Evolutionary conservation across 2,888 invertebrate genomes (phyloP).

Genomic region (Ochropacha duplaris): DNA sequence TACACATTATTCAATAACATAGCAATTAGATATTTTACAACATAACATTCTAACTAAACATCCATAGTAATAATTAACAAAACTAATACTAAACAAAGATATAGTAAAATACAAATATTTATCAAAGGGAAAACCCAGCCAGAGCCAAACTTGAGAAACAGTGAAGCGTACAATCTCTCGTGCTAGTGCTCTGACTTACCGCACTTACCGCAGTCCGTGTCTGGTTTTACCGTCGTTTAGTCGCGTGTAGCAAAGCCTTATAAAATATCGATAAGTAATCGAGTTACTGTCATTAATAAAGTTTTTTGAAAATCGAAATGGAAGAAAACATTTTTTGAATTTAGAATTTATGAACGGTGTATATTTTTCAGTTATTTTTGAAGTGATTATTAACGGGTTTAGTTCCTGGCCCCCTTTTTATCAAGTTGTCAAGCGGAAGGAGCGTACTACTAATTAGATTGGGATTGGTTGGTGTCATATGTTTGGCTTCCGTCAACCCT

Average conservation of each 20-base stretch:
- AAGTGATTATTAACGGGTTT: neutral
- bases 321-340: neutral
- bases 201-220: slow-evolving; percentile 52
- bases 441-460: slow-evolving; percentile 14
- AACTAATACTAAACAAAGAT: slow-evolving; percentile 12
- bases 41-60: neutral
- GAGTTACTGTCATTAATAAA: neutral
- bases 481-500: slow-evolving; percentile 60
- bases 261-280: slow-evolving; percentile 1
- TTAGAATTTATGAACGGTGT: neutral
- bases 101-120: slow-evolving; percentile 17
- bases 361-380: neutral
- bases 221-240: slow-evolving; percentile 44
- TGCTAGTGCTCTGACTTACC: slow-evolving; percentile 24
- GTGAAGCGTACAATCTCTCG: slow-evolving; percentile 56
- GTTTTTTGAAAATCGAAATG: neutral
- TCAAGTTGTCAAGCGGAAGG: neutral
- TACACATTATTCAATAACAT: neutral
- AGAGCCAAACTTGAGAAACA: slow-evolving; percentile 55
- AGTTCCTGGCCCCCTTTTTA: neutral
- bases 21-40: neutral
- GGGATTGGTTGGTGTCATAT: slow-evolving; percentile 32
- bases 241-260: slow-evolving; percentile 32
- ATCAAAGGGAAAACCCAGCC: slow-evolving; percentile 23
- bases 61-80: neutral